Base-by-base conservation (phyloP, 2,113 vertebrate genomes). In the Gavia stellata region DNA sequence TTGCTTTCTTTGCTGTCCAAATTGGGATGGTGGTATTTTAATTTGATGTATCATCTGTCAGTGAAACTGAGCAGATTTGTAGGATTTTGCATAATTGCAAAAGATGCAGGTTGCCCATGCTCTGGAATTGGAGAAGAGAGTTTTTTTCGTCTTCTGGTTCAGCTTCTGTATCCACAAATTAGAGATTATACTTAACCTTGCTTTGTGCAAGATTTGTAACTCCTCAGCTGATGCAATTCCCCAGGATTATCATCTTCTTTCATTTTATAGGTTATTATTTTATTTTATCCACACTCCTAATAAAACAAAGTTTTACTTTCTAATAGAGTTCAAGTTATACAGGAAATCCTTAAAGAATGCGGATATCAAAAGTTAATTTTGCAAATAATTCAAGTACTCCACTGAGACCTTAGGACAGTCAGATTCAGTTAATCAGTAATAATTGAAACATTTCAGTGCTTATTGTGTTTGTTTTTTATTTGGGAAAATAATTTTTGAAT, bases 341-440 rank as follows among this genome's bases (percentile, higher is more conserved):
- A 86, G 42, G 55, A 88, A 91, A 91, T 86, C 42, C 73, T 78
- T 81, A 81, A 94, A 77, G 42, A 83, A 47, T 78, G 87, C 3
- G 3, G n/a, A 12, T 74, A 87, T 50, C 33, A 81, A 33, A 95
- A 92, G 31, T 78, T 92, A 88, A 90, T 94, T 88, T 81, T 56
- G n/a, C 47, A 96, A 92, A 86, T 84, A 92, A 89, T 89, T 81
- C 58, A 66, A 88, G 29, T 83, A 29, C 21, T 75, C 74, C 53
- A 38, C 33, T 33, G 75, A 86, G 72, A 70, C 47, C 20, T 82
- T 63, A 78, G 23, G 44, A 91, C 38, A 75, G 20, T 63, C 81
- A 92, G 23, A 91, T 50, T 90, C 72, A 78, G 85, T 94, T 93
- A 92, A 77, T 93, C 42, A 73, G 45, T 78, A 86, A 71, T 34